Evolutionary conservation across 2,888 invertebrate species (phyloP).

Genomic region (Tupiocoris notatus): DNA sequence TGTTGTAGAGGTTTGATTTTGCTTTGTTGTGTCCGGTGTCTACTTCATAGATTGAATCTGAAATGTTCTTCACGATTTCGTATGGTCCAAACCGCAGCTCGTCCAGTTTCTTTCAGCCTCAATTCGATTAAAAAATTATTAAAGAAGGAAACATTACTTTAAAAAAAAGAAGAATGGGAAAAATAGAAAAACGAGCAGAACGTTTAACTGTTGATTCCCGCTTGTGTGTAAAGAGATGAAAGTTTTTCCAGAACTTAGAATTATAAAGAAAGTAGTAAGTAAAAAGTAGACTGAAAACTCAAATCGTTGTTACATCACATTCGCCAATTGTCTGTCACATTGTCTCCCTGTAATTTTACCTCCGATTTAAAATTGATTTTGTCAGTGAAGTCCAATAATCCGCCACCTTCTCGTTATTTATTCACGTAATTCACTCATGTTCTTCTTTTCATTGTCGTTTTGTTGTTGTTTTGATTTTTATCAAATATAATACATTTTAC

Average conservation of each 20-base stretch:
- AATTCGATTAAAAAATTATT: conserved; percentile 21
- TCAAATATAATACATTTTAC: conserved; percentile 34
- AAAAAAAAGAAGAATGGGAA: conserved; percentile 12
- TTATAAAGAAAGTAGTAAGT: conserved; percentile 20
- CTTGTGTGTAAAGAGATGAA: conserved; percentile 20
- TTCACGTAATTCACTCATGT: conserved; percentile 13
- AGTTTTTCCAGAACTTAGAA: conserved; percentile 22
- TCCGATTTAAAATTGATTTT: conserved; percentile 1
- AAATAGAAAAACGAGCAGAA: conserved; percentile 11
- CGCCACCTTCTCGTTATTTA: conserved; percentile 16
- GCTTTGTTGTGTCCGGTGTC: no score
- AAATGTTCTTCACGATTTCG: conserved; percentile 5
- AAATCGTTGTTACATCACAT: conserved; percentile 31
- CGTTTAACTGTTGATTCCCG: conserved; percentile 20
- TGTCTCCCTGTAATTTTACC: conserved; percentile 32
- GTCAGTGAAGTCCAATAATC: conserved; percentile 1
- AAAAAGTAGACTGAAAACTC: conserved; percentile 27
- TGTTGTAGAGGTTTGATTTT: no score
- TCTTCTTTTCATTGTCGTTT: conserved; percentile 21
- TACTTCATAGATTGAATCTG: no score
- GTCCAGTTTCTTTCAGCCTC: conserved; percentile 31
- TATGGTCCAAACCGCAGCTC: conserved; percentile 17
- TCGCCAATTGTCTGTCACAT: conserved; percentile 30
- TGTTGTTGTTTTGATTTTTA: conserved; percentile 14
- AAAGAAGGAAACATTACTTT: conserved; percentile 2